Percentiles rank a stretch among this genome's conserved stretches.
Evolutionary conservation across 2,797 vertebrate genomes (phyloP).

Genomic region (Danio kyathit): DNA sequence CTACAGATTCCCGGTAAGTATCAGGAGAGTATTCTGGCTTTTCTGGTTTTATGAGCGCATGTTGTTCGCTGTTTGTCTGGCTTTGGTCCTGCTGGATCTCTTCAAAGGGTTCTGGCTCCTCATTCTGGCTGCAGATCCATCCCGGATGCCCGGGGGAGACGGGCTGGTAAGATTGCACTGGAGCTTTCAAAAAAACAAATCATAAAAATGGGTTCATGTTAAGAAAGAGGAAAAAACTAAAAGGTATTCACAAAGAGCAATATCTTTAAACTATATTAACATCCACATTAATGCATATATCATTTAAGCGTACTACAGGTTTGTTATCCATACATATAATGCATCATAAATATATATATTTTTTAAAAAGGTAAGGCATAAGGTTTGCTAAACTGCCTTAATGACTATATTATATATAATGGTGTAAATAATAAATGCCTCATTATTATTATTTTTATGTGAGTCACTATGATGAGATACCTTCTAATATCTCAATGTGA

Average conservation of each 20-base stretch:
- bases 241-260: not conserved
- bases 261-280: no score
- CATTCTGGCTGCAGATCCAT: slow-evolving; percentile 38
- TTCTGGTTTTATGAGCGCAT: slow-evolving; percentile 45
- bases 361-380: no score
- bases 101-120: slow-evolving; percentile 41
- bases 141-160: slow-evolving; percentile 24
- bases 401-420: no score
- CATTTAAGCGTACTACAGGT: no score
- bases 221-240: not conserved
- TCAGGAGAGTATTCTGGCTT: slow-evolving; percentile 14
- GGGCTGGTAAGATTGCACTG: slow-evolving; percentile 25
- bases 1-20: slow-evolving; percentile 27
- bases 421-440: not conserved
- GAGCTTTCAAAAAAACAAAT: not conserved
- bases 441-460: not conserved
- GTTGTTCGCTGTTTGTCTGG: slow-evolving; percentile 12
- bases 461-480: not conserved
- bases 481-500: not conserved
- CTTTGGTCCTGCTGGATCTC: slow-evolving; percentile 34
- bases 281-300: no score
- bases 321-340: no score
- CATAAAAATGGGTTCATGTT: no score
- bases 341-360: no score
- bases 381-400: not conserved